Evolutionary conservation across 2,113 vertebrate species (phyloP).

Genomic region (Odobenus rosmarus): DNA sequence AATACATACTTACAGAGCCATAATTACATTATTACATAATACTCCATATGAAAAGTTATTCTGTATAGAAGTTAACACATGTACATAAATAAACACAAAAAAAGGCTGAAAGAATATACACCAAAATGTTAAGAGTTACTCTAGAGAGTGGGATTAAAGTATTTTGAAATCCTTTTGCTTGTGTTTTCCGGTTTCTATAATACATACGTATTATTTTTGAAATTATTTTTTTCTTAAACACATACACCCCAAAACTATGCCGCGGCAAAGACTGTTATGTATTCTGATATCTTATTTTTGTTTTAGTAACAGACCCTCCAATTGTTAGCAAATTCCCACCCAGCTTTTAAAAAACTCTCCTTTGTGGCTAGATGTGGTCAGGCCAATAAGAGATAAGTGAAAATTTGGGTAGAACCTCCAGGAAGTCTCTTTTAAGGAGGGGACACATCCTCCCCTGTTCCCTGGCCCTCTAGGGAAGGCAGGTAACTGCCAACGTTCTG

Average conservation of each 20-base stretch:
- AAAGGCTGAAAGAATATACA: background rate
- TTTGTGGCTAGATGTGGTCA: background rate
- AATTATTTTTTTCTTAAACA: slow-evolving; percentile 23
- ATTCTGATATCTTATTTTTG: background rate
- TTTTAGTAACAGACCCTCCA: background rate
- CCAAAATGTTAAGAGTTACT: background rate
- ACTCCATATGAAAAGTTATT: background rate
- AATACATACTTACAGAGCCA: background rate
- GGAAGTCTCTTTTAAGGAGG: background rate
- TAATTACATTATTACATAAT: background rate
- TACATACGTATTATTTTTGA: background rate
- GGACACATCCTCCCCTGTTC: accelerated
- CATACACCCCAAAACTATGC: background rate
- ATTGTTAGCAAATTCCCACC: slow-evolving; percentile 6
- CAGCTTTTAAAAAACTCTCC: background rate
- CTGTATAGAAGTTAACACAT: background rate
- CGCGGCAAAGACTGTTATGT: slow-evolving; percentile 23
- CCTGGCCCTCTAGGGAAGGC: background rate
- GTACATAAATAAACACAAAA: background rate
- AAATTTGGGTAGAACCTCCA: background rate
- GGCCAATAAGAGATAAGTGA: background rate
- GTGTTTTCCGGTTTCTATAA: slow-evolving; percentile 30
- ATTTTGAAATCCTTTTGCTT: background rate
- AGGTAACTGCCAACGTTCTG: background rate
- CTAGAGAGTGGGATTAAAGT: background rate